phyloP scores from a whole-genome alignment of 2,888 invertebrate species.

The Teleiodes luculella region DNA sequence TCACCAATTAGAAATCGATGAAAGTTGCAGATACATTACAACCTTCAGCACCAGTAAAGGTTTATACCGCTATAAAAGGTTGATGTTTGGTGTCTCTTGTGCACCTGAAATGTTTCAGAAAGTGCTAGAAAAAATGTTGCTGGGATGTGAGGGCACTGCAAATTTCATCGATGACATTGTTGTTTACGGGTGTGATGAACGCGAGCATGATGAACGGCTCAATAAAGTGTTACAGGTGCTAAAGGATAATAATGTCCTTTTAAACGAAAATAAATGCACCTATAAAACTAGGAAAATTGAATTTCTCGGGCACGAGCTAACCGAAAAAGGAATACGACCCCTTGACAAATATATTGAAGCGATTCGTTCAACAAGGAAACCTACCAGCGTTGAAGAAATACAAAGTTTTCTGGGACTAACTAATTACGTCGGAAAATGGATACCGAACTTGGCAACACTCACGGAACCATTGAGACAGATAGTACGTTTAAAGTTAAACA shows the following conservation, averaged over 20 bases:
- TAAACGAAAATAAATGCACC: too few species aligned
- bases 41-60: constrained; percentile 45
- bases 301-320: too few species aligned
- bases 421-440: too few species aligned
- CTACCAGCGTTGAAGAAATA: not conserved
- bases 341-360: constrained; percentile 1
- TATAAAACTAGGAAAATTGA: not conserved
- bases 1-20: too few species aligned
- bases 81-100: constrained; percentile 27
- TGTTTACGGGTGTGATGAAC: constrained; percentile 23
- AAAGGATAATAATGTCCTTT: not conserved
- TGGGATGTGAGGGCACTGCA: constrained; percentile 35
- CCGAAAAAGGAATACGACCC: not conserved
- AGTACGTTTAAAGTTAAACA: too few species aligned
- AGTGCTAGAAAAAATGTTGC: constrained; percentile 37
- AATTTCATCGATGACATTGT: constrained; percentile 25
- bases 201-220: constrained; percentile 34
- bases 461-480: too few species aligned
- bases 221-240: constrained; percentile 8
- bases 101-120: constrained; percentile 59
- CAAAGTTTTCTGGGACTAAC: constrained; percentile 18
- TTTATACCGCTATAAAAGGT: constrained; percentile 44
- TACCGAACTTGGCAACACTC: too few species aligned
- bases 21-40: constrained; percentile 41
- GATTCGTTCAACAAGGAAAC: not conserved